Conservation (phyloP, 1,140 invertebrate genomes). For the Leptestheria dahalacensis region DNA sequence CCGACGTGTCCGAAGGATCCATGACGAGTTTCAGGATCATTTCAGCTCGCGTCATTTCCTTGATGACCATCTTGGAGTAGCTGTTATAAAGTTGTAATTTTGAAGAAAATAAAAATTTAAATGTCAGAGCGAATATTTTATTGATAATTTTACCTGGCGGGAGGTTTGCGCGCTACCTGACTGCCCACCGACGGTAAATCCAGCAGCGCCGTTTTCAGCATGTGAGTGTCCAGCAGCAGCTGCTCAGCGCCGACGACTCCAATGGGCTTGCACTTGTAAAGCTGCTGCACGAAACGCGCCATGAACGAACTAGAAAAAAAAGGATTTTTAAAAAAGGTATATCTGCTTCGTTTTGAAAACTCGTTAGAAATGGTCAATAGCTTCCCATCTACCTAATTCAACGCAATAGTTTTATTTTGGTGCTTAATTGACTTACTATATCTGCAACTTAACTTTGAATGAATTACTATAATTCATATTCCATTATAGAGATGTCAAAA, state of each 20-base stretch:
- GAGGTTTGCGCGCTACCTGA: slow-evolving; percentile 68
- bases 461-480: too few species aligned
- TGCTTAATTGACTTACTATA: background rate
- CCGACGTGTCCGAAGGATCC: slow-evolving; percentile 66
- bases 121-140: background rate
- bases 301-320: slow-evolving; percentile 63
- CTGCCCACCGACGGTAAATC: slow-evolving; percentile 87
- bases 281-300: slow-evolving; percentile 79
- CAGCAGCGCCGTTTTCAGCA: slow-evolving; percentile 87
- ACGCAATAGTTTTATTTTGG: too few species aligned
- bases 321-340: slow-evolving; percentile 4
- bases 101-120: background rate
- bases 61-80: slow-evolving; percentile 73
- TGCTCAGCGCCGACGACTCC: slow-evolving; percentile 86
- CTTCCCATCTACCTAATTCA: too few species aligned
- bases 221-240: slow-evolving; percentile 91
- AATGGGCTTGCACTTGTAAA: slow-evolving; percentile 89
- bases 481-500: too few species aligned
- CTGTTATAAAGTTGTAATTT: slow-evolving; percentile 24
- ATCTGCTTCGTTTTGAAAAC: too few species aligned
- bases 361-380: too few species aligned
- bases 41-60: slow-evolving; percentile 95
- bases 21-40: slow-evolving; percentile 97
- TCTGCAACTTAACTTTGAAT: background rate
- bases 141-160: slow-evolving; percentile 49